phyloP scores from a whole-genome alignment of 2,113 vertebrate genomes.

The Mesoclemmys tuberculata region DNA sequence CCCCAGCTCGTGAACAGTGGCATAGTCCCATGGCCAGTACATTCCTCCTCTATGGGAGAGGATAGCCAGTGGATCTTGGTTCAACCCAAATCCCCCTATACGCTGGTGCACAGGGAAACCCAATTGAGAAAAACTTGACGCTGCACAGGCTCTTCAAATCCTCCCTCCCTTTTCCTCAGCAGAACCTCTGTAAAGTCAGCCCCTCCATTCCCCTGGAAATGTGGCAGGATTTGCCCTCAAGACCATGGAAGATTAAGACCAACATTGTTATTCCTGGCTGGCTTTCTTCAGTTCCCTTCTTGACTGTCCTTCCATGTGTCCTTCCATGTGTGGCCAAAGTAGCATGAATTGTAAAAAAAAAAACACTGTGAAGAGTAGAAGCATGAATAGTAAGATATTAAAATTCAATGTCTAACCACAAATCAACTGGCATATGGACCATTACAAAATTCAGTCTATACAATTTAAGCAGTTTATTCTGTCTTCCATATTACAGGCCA shows the following conservation, averaged over 20 bases:
- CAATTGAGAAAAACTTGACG: background rate
- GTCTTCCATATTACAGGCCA: background rate
- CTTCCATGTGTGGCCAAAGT: background rate
- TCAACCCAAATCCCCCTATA: background rate
- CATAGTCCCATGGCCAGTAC: too few species aligned
- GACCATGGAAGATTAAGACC: rapidly evolving
- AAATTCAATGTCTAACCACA: background rate
- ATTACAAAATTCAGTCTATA: background rate
- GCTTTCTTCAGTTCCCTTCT: background rate
- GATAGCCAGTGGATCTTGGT: background rate
- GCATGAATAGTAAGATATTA: background rate
- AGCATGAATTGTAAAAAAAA: background rate
- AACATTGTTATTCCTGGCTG: background rate
- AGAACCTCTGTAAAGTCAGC: background rate
- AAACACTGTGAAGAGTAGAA: background rate
- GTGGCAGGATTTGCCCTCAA: rapidly evolving
- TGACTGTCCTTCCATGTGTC: background rate
- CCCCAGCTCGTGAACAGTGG: too few species aligned
- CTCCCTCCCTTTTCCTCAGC: background rate
- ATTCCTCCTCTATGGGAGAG: background rate
- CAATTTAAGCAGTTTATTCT: background rate
- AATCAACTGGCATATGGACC: background rate
- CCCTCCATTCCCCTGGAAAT: background rate
- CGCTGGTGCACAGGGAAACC: background rate
- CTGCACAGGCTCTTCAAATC: background rate